A percentile compares a stretch with the other conserved stretches of the same genome.
Evolutionary conservation across 2,113 vertebrate species (phyloP).

Genomic region (Onychorhynchus coronatus): DNA sequence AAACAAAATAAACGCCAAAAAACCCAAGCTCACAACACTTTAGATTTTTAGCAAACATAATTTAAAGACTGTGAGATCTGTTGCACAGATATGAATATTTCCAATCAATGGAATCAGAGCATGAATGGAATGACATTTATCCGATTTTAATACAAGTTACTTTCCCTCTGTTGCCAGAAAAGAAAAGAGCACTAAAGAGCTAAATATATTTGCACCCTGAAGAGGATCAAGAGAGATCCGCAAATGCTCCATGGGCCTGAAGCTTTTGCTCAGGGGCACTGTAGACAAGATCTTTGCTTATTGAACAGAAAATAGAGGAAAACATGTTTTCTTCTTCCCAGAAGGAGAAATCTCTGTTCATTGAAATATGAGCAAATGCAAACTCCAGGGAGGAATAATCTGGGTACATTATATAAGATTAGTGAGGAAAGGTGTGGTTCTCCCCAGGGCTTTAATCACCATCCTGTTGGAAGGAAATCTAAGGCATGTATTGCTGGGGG

Average conservation of each 20-base stretch:
- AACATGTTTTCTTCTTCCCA: background rate
- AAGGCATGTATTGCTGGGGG: background rate
- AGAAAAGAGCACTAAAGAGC: background rate
- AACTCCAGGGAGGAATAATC: background rate
- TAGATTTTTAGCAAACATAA: background rate
- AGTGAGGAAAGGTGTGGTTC: background rate
- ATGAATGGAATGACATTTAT: background rate
- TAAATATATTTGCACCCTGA: background rate
- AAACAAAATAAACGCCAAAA: background rate
- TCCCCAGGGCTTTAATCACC: background rate
- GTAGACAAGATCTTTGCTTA: background rate
- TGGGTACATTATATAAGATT: background rate
- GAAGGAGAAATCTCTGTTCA: background rate
- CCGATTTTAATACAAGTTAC: background rate
- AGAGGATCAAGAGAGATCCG: background rate
- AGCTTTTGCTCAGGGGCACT: background rate
- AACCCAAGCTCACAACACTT: background rate
- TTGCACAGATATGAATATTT: background rate
- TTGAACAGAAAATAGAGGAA: background rate
- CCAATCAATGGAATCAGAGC: background rate
- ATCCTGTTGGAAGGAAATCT: background rate
- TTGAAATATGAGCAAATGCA: accelerated
- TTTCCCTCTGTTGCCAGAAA: background rate
- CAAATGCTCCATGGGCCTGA: background rate
- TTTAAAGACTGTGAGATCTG: background rate